Base-by-base conservation (phyloP, 1,140 invertebrate genomes). In the Thaumatotibia leucotreta region DNA sequence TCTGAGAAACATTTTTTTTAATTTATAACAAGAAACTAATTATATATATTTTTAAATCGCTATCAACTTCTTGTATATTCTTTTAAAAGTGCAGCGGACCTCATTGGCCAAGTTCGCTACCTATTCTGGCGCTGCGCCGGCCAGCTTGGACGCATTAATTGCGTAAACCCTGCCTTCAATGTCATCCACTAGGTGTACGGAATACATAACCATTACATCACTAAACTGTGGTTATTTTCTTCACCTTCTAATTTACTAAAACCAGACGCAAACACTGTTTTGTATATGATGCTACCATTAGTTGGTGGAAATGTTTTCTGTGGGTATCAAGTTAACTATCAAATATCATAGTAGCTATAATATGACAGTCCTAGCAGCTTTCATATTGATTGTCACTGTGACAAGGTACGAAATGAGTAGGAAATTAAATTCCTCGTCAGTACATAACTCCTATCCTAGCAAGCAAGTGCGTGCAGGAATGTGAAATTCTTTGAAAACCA, bases 91-190 rank as follows among this genome's bases (percentile, higher is more conserved):
- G 52, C 4, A 58, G 23, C n/a, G 52, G 10, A 29, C 52, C 14
- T 35, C 33, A 23, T 1, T 63, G 20, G 14, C 3, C 31, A 33
- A 20, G 24, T 63, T 11, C 61, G 10, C 29, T 39, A 11, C 10
- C 22, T 31, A 63, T 39, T 63, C 52, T 58, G 52, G 5, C 24
- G 23, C 8, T n/a, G n/a, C 27, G 24, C 11, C n/a, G 49, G 49
- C 39, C 23, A 29, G 24, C 62, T n/a, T 52, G 33, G 24, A 35
- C 63, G 20, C 64, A 20, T 52, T 39, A 73, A 75, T 82, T 82
- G 80, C 80, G 78, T 73, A 82, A 82, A 74, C 75, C 29, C 65
- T 63, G 33, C 29, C 64, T 65, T 81, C 80, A 82, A 82, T 80
- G 78, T 75, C 75, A 77, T 10, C 65, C 65, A 74, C 71, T 72